Conservation (phyloP, 1,140 invertebrate species). For the Zaprionus africanus region DNA sequence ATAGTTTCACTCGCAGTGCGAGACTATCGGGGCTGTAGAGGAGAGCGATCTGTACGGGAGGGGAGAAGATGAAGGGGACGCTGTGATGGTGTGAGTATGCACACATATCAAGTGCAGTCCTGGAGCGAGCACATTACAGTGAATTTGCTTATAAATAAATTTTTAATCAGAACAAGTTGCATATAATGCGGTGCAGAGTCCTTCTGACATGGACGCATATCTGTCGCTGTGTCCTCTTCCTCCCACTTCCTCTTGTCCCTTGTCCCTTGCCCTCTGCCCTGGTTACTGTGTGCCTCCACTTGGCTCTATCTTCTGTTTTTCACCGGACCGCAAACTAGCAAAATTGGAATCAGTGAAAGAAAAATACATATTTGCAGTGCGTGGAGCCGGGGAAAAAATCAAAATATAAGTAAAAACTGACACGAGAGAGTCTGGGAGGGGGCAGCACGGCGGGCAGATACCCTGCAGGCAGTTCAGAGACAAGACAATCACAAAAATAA, state of each 20-base stretch:
- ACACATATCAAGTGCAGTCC: neutral
- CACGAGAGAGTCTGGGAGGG: neutral
- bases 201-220: neutral
- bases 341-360: conserved; percentile 66
- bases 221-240: neutral
- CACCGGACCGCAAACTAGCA: conserved; percentile 54
- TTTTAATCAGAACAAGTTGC: conserved; percentile 68
- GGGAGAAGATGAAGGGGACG: too few relatives aligned
- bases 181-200: neutral
- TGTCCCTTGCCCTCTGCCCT: neutral
- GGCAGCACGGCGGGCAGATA: neutral
- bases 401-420: neutral
- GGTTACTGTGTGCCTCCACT: neutral
- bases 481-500: neutral
- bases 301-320: neutral
- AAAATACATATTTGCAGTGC: conserved; percentile 74
- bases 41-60: neutral
- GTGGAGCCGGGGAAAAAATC: conserved; percentile 34
- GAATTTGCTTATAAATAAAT: conserved; percentile 61
- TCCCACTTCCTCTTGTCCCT: neutral
- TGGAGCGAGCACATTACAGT: conserved; percentile 17
- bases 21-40: neutral
- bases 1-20: conserved; percentile 36
- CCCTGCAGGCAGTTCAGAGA: neutral
- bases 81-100: neutral